Evolutionary conservation across 2,797 vertebrate genomes (phyloP).

Genomic region (Neosilurus mollespiculum): DNA sequence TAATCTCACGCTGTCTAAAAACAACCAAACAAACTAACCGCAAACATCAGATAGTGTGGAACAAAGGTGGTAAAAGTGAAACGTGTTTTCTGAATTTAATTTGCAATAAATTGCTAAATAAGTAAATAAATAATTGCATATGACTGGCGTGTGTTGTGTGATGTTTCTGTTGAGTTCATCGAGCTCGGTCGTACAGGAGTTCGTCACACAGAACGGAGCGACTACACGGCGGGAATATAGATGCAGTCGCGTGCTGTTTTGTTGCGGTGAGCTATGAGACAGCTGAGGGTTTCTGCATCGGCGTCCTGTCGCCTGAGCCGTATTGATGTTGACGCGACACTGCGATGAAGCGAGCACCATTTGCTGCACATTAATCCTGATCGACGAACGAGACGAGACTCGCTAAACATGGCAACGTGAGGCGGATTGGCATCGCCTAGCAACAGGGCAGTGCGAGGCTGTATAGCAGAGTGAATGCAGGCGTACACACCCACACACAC

Average conservation of each 20-base stretch:
- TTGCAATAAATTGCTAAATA: too few relatives aligned
- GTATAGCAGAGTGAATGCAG: neutral
- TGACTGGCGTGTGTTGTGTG: neutral
- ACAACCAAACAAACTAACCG: neutral
- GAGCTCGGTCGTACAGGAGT: neutral
- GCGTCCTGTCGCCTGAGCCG: neutral
- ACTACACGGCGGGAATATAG: neutral
- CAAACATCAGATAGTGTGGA: neutral
- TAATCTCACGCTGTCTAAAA: neutral
- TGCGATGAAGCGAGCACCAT: neutral
- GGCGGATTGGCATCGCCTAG: conserved; percentile 48
- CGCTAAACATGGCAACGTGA: conserved; percentile 32
- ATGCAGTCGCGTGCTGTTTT: neutral
- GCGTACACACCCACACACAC: neutral
- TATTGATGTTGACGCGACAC: conserved; percentile 17
- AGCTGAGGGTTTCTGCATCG: conserved; percentile 2
- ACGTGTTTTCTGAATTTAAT: neutral
- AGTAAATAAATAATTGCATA: too few relatives aligned
- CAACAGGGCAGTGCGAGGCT: conserved; percentile 39
- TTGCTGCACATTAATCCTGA: conserved; percentile 47
- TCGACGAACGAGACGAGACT: conserved; percentile 43
- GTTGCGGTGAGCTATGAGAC: conserved; percentile 1
- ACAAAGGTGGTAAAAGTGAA: neutral
- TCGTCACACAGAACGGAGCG: neutral
- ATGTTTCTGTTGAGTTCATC: neutral